Percentiles rank a stretch among this genome's conserved stretches.
Conservation (phyloP, 2,797 vertebrate genomes). For the Sebastes trivittatus region DNA sequence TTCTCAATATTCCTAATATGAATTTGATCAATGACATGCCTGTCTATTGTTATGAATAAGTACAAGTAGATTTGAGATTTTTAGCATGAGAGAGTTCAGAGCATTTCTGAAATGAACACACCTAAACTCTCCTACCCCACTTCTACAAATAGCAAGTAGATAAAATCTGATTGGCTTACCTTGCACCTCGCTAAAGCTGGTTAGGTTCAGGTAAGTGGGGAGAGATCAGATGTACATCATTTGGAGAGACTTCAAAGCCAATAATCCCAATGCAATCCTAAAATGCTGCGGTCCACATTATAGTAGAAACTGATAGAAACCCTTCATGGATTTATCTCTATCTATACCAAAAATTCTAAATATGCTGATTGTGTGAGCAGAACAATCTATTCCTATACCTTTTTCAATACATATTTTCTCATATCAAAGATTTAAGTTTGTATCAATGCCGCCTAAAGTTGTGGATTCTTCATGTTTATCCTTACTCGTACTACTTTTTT, state of each 20-base stretch:
- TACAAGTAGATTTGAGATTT: neutral
- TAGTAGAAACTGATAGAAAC: neutral
- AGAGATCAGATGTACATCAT: conserved; percentile 32
- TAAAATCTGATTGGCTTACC: conserved; percentile 70
- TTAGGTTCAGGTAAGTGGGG: conserved; percentile 48
- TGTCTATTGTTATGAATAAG: neutral
- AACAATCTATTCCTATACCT: neutral
- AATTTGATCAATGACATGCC: neutral
- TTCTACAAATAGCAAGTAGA: conserved; percentile 43
- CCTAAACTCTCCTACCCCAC: neutral
- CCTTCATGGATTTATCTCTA: neutral
- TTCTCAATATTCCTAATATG: neutral
- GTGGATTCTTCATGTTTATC: neutral
- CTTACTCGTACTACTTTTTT: neutral
- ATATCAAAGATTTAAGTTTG: neutral
- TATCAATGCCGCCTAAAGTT: neutral
- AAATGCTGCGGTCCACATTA: neutral
- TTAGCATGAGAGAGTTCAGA: neutral
- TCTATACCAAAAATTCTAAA: neutral
- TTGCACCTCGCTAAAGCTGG: conserved; percentile 63
- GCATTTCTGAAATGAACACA: neutral
- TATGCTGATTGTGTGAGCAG: neutral
- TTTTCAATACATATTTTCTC: neutral
- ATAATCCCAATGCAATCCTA: neutral
- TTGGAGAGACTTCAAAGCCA: conserved; percentile 9